Conservation (phyloP, 2,797 vertebrate genomes). For the Acrossocheilus wenchowensis region DNA sequence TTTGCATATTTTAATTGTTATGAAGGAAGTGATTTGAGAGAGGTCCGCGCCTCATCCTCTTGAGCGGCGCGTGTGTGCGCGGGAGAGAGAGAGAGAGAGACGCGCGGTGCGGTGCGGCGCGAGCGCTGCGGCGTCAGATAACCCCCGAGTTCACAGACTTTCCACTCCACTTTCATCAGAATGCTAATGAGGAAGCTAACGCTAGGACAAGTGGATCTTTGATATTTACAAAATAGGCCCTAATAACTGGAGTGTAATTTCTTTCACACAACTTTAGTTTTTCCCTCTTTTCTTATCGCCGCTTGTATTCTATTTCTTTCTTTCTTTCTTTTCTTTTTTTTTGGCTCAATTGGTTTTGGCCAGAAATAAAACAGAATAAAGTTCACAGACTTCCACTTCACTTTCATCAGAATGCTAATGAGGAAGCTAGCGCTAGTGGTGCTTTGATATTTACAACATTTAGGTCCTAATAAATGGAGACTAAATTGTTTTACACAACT, state of each 20-base stretch:
- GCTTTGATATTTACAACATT: slow-evolving; percentile 98
- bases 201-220: slow-evolving; percentile 95
- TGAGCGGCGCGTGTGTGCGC: slow-evolving; percentile 91
- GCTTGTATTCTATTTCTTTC: neutral
- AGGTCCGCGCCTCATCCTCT: slow-evolving; percentile 98
- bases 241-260: slow-evolving; percentile 97
- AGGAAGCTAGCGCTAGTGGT: slow-evolving; percentile 70
- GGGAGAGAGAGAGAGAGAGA: slow-evolving; percentile 79
- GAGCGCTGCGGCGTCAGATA: slow-evolving; percentile 95
- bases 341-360: neutral
- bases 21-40: slow-evolving; percentile 99
- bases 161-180: slow-evolving; percentile 99
- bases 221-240: slow-evolving; percentile 99
- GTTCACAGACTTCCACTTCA: slow-evolving; percentile 78
- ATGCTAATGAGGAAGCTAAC: slow-evolving; percentile 97
- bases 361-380: slow-evolving; percentile 69
- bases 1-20: slow-evolving; percentile 99
- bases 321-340: neutral
- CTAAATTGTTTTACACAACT: slow-evolving; percentile 96
- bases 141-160: slow-evolving; percentile 95
- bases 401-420: neutral
- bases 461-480: slow-evolving; percentile 91
- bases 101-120: slow-evolving; percentile 66
- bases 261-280: slow-evolving; percentile 91
- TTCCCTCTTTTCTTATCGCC: slow-evolving; percentile 43